Percentiles rank a stretch among this genome's conserved stretches.
phyloP scores from a whole-genome alignment of 1,140 invertebrate species.

The Aporrectodea caliginosa region DNA sequence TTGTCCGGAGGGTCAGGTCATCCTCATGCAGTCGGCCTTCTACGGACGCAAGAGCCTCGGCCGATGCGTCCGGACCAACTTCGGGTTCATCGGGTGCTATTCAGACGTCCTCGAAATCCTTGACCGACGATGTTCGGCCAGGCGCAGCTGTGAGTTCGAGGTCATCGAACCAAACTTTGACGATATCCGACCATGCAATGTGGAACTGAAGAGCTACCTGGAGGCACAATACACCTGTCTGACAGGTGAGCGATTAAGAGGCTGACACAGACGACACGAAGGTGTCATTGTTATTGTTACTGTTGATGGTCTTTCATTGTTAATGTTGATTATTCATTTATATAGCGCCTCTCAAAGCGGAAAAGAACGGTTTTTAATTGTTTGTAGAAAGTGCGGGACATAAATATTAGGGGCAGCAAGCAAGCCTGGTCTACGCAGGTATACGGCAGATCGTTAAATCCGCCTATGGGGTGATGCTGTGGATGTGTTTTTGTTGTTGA shows the following conservation, averaged over 20 bases:
- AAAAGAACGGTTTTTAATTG: too few relatives aligned
- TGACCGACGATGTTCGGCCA: slow-evolving; percentile 6
- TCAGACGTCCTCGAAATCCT: slow-evolving; percentile 12
- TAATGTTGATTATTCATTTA: too few relatives aligned
- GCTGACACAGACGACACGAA: too few relatives aligned
- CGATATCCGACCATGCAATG: not conserved
- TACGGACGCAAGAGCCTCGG: slow-evolving; percentile 31
- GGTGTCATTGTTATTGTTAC: too few relatives aligned
- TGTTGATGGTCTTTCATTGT: too few relatives aligned
- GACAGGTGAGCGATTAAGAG: not conserved
- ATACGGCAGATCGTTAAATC: too few relatives aligned
- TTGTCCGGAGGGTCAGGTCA: slow-evolving; percentile 24
- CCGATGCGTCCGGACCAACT: slow-evolving; percentile 26
- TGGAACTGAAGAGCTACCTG: not conserved
- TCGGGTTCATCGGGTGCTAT: slow-evolving; percentile 27
- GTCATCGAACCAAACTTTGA: not conserved
- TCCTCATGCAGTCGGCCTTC: slow-evolving; percentile 24
- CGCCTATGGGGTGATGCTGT: too few relatives aligned
- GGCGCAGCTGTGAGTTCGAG: slow-evolving; percentile 6
- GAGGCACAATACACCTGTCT: not conserved
- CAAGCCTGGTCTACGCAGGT: too few relatives aligned
- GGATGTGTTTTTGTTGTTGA: too few relatives aligned
- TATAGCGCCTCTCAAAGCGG: too few relatives aligned
- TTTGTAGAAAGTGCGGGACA: too few relatives aligned
- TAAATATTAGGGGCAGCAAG: too few relatives aligned